Conservation (phyloP, 2,113 vertebrate genomes). For the Antechinus stuartii region DNA sequence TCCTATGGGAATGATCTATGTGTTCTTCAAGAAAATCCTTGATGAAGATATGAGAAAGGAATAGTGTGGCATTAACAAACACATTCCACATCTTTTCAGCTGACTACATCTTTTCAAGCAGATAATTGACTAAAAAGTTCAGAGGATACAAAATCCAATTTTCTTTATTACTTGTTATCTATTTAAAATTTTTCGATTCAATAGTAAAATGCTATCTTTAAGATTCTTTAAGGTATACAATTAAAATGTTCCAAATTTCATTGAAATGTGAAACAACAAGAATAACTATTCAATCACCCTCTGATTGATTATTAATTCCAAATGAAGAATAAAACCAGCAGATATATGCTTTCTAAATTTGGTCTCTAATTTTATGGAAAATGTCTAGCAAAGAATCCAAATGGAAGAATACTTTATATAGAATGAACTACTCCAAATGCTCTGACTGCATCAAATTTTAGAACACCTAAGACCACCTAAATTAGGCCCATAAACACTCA, state of each 20-base stretch:
- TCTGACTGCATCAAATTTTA: background rate
- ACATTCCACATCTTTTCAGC: background rate
- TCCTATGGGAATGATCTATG: background rate
- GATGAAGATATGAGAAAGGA: background rate
- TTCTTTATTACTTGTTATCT: background rate
- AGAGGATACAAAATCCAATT: background rate
- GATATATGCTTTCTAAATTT: background rate
- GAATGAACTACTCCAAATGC: background rate
- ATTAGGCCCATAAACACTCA: background rate
- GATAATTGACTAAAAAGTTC: background rate
- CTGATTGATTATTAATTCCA: background rate
- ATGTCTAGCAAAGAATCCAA: background rate
- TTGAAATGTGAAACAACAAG: background rate
- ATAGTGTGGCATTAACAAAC: background rate
- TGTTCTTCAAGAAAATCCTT: background rate
- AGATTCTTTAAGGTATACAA: background rate
- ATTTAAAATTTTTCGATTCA: background rate
- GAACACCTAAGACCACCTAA: background rate
- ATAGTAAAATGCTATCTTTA: background rate
- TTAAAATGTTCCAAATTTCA: background rate
- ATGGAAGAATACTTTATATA: background rate
- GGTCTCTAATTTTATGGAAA: background rate
- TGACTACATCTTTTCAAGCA: background rate
- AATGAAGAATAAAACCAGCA: background rate
- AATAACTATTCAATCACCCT: background rate